phyloP scores from a whole-genome alignment of 2,888 invertebrate species.

The Drosophila neutralis region DNA sequence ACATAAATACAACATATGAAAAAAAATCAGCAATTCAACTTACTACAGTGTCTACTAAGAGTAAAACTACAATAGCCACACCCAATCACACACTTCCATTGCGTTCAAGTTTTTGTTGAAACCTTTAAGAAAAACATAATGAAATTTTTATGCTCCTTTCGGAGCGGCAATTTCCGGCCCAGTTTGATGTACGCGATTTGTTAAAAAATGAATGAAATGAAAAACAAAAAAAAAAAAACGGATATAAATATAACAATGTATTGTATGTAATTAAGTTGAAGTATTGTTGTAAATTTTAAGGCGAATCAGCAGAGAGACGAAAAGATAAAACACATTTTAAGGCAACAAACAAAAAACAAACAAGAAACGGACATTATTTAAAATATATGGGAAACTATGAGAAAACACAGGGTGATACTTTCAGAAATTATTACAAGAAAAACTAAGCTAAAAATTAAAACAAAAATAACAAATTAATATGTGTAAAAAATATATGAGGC shows the following conservation, averaged over 20 bases:
- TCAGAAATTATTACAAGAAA: slow-evolving; percentile 75
- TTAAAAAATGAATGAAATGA: slow-evolving; percentile 48
- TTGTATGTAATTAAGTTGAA: slow-evolving; percentile 70
- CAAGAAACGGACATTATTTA: slow-evolving; percentile 51
- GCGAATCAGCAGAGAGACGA: slow-evolving; percentile 47
- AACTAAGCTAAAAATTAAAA: slow-evolving; percentile 70
- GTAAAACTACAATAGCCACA: slow-evolving; percentile 76
- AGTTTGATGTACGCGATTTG: slow-evolving; percentile 68
- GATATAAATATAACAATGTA: slow-evolving; percentile 49
- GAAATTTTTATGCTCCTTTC: slow-evolving; percentile 52
- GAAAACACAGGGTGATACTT: slow-evolving; percentile 84
- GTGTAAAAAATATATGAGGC: slow-evolving; percentile 54
- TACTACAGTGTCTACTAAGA: slow-evolving; percentile 78
- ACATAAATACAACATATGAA: slow-evolving; percentile 12
- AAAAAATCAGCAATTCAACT: slow-evolving; percentile 60
- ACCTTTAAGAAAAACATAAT: slow-evolving; percentile 40
- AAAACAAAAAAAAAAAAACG: slow-evolving; percentile 33
- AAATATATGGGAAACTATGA: slow-evolving; percentile 75
- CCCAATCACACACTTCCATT: slow-evolving; percentile 53
- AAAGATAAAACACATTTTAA: slow-evolving; percentile 46
- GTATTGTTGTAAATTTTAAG: slow-evolving; percentile 80
- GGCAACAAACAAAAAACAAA: slow-evolving; percentile 32
- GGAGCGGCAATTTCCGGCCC: slow-evolving; percentile 65
- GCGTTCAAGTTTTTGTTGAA: slow-evolving; percentile 55
- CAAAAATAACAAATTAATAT: slow-evolving; percentile 35